phyloP scores from a whole-genome alignment of 2,797 vertebrate genomes.

The Pseudochromis fuscus region DNA sequence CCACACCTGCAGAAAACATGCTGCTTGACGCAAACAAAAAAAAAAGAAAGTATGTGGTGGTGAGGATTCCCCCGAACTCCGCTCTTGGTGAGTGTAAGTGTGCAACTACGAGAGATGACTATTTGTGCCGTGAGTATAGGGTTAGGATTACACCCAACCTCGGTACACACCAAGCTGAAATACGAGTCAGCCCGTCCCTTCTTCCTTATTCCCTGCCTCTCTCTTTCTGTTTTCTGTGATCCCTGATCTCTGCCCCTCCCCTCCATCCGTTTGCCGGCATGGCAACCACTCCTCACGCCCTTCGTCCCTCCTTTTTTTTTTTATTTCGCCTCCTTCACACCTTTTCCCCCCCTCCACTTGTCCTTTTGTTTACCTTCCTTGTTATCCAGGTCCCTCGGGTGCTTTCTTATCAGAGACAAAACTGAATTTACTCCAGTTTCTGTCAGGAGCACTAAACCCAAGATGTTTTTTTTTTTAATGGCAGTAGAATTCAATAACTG shows the following conservation, averaged over 20 bases:
- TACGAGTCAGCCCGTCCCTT: conserved; percentile 84
- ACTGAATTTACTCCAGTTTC: neutral
- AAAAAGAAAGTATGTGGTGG: neutral
- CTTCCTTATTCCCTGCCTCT: conserved; percentile 63
- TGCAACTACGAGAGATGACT: conserved; percentile 50
- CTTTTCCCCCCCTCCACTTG: neutral
- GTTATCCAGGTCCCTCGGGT: conserved; percentile 45
- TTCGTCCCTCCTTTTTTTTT: conserved; percentile 35
- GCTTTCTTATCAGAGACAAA: conserved; percentile 35
- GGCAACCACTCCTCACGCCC: conserved; percentile 83
- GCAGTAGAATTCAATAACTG: neutral
- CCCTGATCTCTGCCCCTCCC: conserved; percentile 67
- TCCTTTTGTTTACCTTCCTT: conserved; percentile 73
- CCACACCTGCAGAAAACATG: conserved; percentile 58
- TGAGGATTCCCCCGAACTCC: conserved; percentile 38
- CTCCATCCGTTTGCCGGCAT: conserved; percentile 68
- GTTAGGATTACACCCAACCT: conserved; percentile 85
- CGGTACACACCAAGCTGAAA: conserved; percentile 83
- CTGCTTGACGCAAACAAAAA: too few species aligned
- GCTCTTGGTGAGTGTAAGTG: conserved; percentile 32
- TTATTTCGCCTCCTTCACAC: conserved; percentile 37
- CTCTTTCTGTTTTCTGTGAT: conserved; percentile 57
- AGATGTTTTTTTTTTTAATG: neutral
- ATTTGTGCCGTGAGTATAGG: conserved; percentile 59
- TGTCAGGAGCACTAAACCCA: neutral